Conservation (phyloP, 1,140 invertebrate genomes). For the Brachionus plicatilis region DNA sequence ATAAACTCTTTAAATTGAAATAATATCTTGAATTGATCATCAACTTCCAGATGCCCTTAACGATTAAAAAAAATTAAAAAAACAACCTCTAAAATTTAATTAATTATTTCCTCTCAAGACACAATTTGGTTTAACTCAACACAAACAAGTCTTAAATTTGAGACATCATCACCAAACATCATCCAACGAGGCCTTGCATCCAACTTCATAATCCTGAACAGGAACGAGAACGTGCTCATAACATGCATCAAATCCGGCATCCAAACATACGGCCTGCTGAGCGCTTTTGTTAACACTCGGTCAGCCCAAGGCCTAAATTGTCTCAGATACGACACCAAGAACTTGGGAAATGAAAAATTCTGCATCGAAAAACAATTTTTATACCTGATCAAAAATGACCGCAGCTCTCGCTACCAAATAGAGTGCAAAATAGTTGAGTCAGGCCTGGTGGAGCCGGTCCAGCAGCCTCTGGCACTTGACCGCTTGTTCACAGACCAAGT, state of each 20-base stretch:
- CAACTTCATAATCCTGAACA: not conserved
- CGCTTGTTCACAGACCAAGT: not conserved
- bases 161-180: not conserved
- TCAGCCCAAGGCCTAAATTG: not conserved
- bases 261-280: not conserved
- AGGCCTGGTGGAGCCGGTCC: not conserved
- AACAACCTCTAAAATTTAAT: not conserved
- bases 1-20: no score
- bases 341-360: not conserved
- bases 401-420: not conserved
- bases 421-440: not conserved
- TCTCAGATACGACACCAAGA: not conserved
- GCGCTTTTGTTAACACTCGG: not conserved
- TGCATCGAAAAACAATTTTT: slow-evolving; percentile 2
- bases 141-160: not conserved
- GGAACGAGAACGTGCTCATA: not conserved
- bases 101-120: not conserved
- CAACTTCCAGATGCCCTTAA: no score
- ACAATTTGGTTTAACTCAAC: not conserved
- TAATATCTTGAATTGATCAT: no score
- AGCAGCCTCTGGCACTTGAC: not conserved
- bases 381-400: not conserved
- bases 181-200: not conserved
- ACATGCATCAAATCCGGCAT: not conserved
- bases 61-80: not conserved